Evolutionary conservation across 2,113 vertebrate genomes (phyloP), one percentile per base, ranked within the genome.

Genomic region (Corythornis cristatus): DNA sequence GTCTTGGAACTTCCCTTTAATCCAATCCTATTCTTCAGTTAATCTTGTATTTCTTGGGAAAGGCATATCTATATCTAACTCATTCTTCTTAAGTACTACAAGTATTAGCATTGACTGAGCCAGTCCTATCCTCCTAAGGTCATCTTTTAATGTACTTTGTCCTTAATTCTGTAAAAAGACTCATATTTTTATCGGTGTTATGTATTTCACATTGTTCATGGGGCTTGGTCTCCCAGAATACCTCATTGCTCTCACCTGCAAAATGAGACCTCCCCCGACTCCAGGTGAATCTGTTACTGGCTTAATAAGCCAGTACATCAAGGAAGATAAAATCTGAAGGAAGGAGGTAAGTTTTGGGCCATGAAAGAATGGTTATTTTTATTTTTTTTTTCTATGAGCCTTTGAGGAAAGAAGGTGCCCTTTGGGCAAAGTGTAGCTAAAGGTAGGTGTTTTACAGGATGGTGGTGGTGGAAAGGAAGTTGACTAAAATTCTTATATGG

Each of bases 311-410:
- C 68, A 40, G 7, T 6, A 14, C 3, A 5, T 5, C 1, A 3
- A 22, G 67, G 29, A 73, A 64, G 31, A 33, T 29, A 62, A 85
- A 78, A n/a, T 2, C 25, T 53, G 50, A 83, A 58, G 42, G 29
- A 65, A 53, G 42, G 4, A 4, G 2, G 0, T 2, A 0, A 3
- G 0, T 1, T 74, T 8, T 2, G 1, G 2, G 5, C 0, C 35
- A 13, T 60, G 6, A 1, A 8, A 11, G 23, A 1, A 2, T 8
- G 0, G 0, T 0, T n/a, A n/a, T n/a, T n/a, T n/a, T n/a, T n/a
- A n/a, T 37, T 4, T 0, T 0, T 7, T 53, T 56, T 56, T 22
- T 0, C 0, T 16, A 0, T 11, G 3, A 1, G 9, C 0, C 0
- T 42, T 2, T 46, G 6, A 15, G 19, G 3, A 8, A 16, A 11